These are phyloP conservation scores for Chamaea fasciata DNA, from an alignment of 2,113 vertebrate species.

Conservation along the genomic window DNA sequence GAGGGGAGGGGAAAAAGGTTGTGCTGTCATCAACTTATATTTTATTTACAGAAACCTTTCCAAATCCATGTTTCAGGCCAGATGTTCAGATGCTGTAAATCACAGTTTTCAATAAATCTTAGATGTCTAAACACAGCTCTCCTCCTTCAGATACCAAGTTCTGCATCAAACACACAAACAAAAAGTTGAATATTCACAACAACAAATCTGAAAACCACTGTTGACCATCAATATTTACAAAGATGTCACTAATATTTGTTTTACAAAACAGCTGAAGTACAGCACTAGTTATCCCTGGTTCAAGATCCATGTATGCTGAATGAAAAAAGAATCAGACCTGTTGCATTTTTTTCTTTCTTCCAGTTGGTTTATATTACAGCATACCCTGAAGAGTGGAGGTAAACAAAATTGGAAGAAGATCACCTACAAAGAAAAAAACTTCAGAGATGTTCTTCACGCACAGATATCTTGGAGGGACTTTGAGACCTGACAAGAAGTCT, in stretches of 20 bases:
- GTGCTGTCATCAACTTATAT: not conserved
- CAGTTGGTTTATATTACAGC: not conserved
- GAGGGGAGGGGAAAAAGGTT: accelerated
- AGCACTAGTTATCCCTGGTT: not conserved
- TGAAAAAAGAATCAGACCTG: not conserved
- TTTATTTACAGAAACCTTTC: not conserved
- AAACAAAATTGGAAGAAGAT: not conserved
- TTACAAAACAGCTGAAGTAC: not conserved
- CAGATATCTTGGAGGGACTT: not conserved
- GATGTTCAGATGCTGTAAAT: not conserved
- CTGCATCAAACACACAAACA: not conserved
- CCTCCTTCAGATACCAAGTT: not conserved
- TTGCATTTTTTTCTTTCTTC: not conserved
- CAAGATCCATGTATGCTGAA: not conserved
- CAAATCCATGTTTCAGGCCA: not conserved
- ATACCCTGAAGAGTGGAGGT: not conserved
- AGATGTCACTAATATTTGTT: not conserved
- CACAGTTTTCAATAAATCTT: not conserved
- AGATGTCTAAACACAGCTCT: not conserved
- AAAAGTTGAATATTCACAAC: not conserved
- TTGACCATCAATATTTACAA: not conserved
- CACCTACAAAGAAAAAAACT: not conserved
- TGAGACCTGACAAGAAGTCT: not conserved
- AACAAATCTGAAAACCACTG: not conserved
- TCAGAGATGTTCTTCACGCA: not conserved